phyloP scores from a whole-genome alignment of 2,888 invertebrate genomes.

The Eupelmus urozonus region DNA sequence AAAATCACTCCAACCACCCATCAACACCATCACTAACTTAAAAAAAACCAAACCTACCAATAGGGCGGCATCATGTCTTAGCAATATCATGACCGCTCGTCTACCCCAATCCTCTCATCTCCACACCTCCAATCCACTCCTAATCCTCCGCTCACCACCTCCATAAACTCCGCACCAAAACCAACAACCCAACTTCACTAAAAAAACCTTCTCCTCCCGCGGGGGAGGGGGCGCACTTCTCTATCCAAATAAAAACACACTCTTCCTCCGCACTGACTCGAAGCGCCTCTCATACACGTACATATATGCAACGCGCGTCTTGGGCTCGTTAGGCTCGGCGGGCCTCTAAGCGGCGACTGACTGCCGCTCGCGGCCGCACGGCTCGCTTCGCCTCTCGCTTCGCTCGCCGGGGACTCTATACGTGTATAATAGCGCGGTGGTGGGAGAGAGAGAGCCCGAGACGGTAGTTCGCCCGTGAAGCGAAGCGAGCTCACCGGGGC shows the following conservation, averaged over 20 bases:
- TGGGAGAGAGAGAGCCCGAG: conserved; percentile 7
- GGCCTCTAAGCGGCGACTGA: conserved; percentile 74
- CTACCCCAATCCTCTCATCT: neutral
- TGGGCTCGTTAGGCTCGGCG: conserved; percentile 60
- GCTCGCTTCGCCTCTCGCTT: conserved; percentile 65
- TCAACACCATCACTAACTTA: neutral
- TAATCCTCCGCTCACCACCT: conserved; percentile 8
- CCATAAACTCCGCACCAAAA: neutral
- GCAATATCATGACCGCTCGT: conserved; percentile 65
- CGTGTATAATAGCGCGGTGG: conserved; percentile 69
- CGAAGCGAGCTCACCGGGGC: no score
- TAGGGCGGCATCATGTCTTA: conserved; percentile 71
- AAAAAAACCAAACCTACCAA: conserved; percentile 67
- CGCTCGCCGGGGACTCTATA: conserved; percentile 60
- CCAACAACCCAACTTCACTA: neutral
- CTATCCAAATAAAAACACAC: no score
- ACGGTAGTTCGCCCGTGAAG: neutral
- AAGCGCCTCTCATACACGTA: no score
- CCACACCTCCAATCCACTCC: neutral
- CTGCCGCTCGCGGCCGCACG: conserved; percentile 44
- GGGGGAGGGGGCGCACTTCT: no score
- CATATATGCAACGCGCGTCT: conserved; percentile 15
- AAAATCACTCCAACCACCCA: neutral
- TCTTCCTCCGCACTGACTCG: no score
- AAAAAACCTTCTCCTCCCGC: no score